Evolutionary conservation across 2,797 vertebrate genomes (phyloP), one percentile per base, ranked within the genome.

Genomic region (Poliocrania exsul): DNA sequence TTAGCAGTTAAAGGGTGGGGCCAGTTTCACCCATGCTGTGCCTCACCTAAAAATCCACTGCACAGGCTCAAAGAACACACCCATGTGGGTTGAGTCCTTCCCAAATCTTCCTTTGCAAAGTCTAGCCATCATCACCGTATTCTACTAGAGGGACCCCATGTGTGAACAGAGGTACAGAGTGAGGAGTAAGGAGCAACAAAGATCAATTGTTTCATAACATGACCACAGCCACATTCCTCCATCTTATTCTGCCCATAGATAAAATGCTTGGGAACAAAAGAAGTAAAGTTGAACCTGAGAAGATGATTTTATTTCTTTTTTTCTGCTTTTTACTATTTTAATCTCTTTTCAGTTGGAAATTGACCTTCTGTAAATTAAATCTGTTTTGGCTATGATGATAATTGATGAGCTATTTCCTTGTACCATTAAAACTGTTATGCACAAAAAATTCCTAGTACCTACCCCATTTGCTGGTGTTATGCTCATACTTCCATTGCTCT

Each of bases 141-240:
- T 24, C 31, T 16, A 2, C 21, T 0, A 2, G 21, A 29, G 11
- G 5, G 9, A 40, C 4, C 4, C 19, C 44, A 31, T 49, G 9
- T 14, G 19, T 38, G 16, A 71, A 25, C n/a, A 49, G 38, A 66
- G 3, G 12, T 35, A 44, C 9, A 35, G 5, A 29, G 15, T 49
- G 44, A 62, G 28, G 31, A 71, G 11, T 24, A 44, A 57, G 11
- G 24, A 71, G 21, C 19, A 44, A 17, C n/a, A 79, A 40, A 40
- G 8, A 73, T 3, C 1, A 60, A 51, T 18, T 11, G 7, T 28
- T 66, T 80, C 18, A 15, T 38, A 44, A 35, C 6, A 47, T 20
- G 11, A 44, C 9, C 2, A 3, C 31, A 71, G 29, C 3, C 13
- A 11, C 14, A 23, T 49, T 75, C 16, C 18, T 33, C 2, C 25